Percentiles rank a stretch among this genome's conserved stretches.
These are phyloP conservation scores for Colossoma macropomum DNA, from an alignment of 2,113 vertebrate genomes.

Conservation along the genomic window DNA sequence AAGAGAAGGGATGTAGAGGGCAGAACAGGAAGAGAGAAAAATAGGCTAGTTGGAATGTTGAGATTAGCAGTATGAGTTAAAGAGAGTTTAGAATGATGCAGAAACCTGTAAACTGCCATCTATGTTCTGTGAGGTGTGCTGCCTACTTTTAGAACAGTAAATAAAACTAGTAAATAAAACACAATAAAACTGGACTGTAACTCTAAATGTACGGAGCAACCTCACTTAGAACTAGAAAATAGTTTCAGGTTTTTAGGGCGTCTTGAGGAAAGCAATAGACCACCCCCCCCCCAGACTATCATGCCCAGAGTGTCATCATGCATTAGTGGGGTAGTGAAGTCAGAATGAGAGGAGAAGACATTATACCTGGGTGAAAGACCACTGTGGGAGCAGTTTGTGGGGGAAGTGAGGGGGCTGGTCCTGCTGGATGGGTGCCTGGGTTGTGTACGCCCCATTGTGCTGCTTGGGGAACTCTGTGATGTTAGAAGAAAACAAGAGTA, in stretches of 20 bases:
- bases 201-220: background rate
- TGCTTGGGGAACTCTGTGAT: constrained; percentile 92
- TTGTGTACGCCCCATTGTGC: constrained; percentile 90
- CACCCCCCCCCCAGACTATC: too few species aligned
- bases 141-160: background rate
- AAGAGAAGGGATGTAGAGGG: constrained; percentile 47
- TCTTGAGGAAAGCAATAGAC: background rate
- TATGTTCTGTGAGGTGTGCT: constrained; percentile 42
- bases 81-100: constrained; percentile 72
- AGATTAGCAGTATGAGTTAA: constrained; percentile 73
- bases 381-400: constrained; percentile 97
- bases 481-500: constrained; percentile 23
- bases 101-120: constrained; percentile 70
- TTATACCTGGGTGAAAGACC: constrained; percentile 96
- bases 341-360: background rate
- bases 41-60: constrained; percentile 78
- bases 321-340: constrained; percentile 12
- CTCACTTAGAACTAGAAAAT: background rate
- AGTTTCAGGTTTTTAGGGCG: background rate
- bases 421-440: constrained; percentile 90
- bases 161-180: too few species aligned
- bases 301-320: constrained; percentile 31
- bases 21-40: constrained; percentile 69
- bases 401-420: constrained; percentile 95
- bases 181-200: background rate